phyloP scores from a whole-genome alignment of 2,113 vertebrate genomes.

The Xiphophorus couchianus region DNA sequence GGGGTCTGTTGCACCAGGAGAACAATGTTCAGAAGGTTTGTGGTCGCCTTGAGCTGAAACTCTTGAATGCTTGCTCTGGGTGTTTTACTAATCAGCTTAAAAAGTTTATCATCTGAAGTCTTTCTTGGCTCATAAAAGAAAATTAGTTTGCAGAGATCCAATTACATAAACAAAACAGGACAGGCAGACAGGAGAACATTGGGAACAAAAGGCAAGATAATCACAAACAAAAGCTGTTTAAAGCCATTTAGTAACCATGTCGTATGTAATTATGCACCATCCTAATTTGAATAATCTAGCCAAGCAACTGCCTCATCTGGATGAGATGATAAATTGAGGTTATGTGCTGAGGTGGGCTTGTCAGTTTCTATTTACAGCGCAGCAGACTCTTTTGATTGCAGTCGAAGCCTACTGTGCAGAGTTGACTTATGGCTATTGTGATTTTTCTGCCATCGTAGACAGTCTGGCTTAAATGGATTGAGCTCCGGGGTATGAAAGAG shows the following conservation, averaged over 20 bases:
- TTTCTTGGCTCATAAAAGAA: constrained; percentile 30
- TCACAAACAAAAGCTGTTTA: constrained; percentile 4
- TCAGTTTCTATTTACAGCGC: constrained; percentile 50
- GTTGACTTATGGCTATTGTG: constrained; percentile 53
- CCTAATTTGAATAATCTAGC: constrained; percentile 3
- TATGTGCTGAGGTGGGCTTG: constrained; percentile 43
- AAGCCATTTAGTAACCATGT: constrained; percentile 2
- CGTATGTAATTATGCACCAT: neutral
- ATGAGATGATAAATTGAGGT: constrained; percentile 1
- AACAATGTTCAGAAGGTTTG: constrained; percentile 3
- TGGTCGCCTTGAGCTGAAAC: constrained; percentile 11
- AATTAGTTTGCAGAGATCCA: constrained; percentile 8
- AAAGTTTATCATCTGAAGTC: constrained; percentile 21
- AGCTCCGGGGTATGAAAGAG: constrained; percentile 42
- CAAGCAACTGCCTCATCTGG: constrained; percentile 20
- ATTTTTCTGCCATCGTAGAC: constrained; percentile 62
- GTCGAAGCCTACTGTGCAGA: constrained; percentile 39
- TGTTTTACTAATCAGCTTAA: constrained; percentile 18
- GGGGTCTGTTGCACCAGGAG: constrained; percentile 8
- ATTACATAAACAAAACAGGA: neutral
- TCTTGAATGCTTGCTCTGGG: neutral
- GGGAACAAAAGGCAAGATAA: neutral
- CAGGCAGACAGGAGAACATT: neutral
- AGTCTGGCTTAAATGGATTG: constrained; percentile 58
- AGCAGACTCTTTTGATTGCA: constrained; percentile 60